phyloP scores from a whole-genome alignment of 2,113 vertebrate species.

The Ciconia maguari region DNA sequence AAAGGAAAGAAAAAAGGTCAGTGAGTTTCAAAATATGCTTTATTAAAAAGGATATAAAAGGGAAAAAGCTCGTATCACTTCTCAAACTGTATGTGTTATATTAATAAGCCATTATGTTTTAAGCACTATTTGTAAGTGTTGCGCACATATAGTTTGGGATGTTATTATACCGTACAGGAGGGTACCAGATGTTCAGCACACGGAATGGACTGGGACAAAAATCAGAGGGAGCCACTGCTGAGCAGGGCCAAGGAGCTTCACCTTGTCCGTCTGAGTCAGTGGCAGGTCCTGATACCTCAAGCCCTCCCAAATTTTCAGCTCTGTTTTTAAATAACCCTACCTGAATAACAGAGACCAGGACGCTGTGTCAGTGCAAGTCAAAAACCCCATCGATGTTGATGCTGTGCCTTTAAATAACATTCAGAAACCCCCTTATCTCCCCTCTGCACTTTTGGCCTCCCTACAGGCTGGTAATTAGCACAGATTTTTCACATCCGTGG shows the following conservation, averaged over 20 bases:
- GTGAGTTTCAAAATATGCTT: not conserved
- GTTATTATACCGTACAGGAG: rapidly evolving
- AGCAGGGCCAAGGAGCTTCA: not conserved
- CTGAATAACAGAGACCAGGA: not conserved
- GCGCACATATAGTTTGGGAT: not conserved
- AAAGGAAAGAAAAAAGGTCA: not conserved
- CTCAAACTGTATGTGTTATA: not conserved
- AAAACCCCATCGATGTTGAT: not conserved
- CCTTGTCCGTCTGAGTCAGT: not conserved
- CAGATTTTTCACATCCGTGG: constrained; percentile 69
- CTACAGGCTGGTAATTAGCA: constrained; percentile 69
- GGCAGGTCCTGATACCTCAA: not conserved
- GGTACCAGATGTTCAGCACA: not conserved
- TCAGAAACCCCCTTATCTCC: not conserved
- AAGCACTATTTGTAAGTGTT: not conserved
- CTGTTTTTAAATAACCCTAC: not conserved
- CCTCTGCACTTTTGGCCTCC: constrained; percentile 66
- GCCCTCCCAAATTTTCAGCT: not conserved
- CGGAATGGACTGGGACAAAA: not conserved
- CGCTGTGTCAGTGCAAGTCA: not conserved
- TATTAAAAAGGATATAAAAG: constrained; percentile 7
- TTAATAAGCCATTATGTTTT: not conserved
- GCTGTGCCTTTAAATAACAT: constrained; percentile 56
- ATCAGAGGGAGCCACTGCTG: not conserved
- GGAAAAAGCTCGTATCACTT: not conserved